Base-by-base conservation (phyloP, 2,797 vertebrate genomes). In the Aphelocoma californica region DNA sequence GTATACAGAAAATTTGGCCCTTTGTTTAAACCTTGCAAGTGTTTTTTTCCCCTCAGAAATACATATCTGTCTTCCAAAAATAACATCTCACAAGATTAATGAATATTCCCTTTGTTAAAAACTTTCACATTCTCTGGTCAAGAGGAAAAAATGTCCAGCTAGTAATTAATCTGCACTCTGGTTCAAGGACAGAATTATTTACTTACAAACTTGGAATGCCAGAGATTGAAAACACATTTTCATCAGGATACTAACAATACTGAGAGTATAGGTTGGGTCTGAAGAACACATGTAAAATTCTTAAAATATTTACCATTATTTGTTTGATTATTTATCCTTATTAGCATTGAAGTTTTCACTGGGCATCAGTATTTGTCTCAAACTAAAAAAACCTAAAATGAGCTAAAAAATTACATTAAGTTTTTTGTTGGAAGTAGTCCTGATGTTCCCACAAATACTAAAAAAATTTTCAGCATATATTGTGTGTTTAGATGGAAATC, bases 141-240 rank as follows among this genome's bases (percentile, higher is more conserved):
- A 88, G 70, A 92, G 83, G 83, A 93, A 74, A 74, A 32, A 10
- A 62, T 61, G 91, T 94, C 92, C 86, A 90, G 75, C 73, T 77
- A 86, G 72, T 66, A 92, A 93, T 93, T 94, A 94, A 88, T 93
- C 83, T 75, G 73, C 58, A 51, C 73, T 70, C 53, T 14, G 71
- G 58, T 92, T 96, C 93, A 92, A 95, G 95, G 92, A 60, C 96
- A 93, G 66, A 94, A 93, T 92, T 97, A 96, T 96, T 97, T 97
- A 88, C 95, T 96, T 93, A 78, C 6, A 70, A 48, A 87, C 88
- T 95, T 84, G 85, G 87, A 91, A 91, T 50, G 53, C 60, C 0
- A 0, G 92, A 88, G 84, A 91, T 83, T 47, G 70, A 90, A 92
- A 96, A 86, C 89, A 92, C 82, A 92, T 97, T 96, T 83, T 60